phyloP scores from a whole-genome alignment of 2,113 vertebrate species.

The Tragelaphus buxtoni region DNA sequence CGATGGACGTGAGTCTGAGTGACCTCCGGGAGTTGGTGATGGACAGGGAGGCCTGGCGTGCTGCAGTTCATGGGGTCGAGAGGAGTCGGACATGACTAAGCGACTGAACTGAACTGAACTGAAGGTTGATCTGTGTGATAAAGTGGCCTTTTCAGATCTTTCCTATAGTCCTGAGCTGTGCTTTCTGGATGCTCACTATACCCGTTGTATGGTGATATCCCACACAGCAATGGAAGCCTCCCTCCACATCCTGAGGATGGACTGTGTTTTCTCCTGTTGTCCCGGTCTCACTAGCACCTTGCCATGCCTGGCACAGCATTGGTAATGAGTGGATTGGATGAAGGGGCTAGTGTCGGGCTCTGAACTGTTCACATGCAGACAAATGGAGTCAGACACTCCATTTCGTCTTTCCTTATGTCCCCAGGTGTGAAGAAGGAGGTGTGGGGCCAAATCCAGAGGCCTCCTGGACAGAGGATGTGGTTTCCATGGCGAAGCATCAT shows the following conservation, averaged over 20 bases:
- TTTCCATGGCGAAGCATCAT: not conserved
- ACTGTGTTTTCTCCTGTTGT: rapidly evolving
- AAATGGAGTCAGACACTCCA: not conserved
- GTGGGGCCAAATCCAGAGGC: not conserved
- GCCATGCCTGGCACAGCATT: rapidly evolving
- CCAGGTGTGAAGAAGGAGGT: not conserved
- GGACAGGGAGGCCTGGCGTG: too few relatives aligned
- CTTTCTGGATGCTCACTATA: not conserved
- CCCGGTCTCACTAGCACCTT: rapidly evolving
- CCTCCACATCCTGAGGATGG: not conserved
- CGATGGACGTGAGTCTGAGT: too few relatives aligned
- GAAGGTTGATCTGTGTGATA: not conserved
- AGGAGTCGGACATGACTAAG: too few relatives aligned
- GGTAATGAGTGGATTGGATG: not conserved
- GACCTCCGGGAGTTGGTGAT: too few relatives aligned
- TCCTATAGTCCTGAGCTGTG: not conserved
- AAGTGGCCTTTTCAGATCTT: not conserved
- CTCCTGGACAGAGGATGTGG: not conserved
- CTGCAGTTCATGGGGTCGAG: too few relatives aligned
- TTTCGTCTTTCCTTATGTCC: not conserved
- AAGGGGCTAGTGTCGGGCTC: not conserved
- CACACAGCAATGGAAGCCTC: not conserved
- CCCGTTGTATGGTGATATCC: not conserved
- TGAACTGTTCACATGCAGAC: not conserved
- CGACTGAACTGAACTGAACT: too few relatives aligned